phyloP scores from a whole-genome alignment of 2,888 invertebrate species.

The Acronicta psi region DNA sequence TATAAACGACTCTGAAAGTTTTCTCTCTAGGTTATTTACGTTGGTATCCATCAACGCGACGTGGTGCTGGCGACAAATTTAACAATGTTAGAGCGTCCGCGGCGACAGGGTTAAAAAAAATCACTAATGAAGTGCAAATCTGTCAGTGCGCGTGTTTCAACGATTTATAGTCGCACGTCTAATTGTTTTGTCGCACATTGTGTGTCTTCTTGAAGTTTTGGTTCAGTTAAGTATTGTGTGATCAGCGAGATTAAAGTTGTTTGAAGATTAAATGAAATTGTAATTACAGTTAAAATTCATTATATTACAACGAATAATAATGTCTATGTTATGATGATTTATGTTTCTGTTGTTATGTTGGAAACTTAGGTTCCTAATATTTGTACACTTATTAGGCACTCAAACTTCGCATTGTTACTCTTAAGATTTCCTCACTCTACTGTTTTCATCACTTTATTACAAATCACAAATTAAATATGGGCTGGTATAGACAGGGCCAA shows the following conservation, averaged over 20 bases:
- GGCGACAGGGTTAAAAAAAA: slow-evolving; percentile 63
- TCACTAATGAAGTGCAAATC: slow-evolving; percentile 84
- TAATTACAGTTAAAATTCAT: slow-evolving; percentile 10
- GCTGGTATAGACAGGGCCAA: too few relatives aligned
- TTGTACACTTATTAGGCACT: too few relatives aligned
- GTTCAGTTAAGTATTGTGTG: slow-evolving; percentile 50
- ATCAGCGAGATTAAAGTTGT: slow-evolving; percentile 27
- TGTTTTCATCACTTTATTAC: too few relatives aligned
- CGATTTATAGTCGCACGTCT: slow-evolving; percentile 76
- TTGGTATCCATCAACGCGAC: slow-evolving; percentile 76
- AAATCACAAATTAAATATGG: too few relatives aligned
- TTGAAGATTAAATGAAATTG: slow-evolving; percentile 20
- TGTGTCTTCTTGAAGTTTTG: slow-evolving; percentile 56
- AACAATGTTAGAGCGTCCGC: slow-evolving; percentile 78
- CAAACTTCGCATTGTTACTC: too few relatives aligned
- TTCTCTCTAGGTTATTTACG: slow-evolving; percentile 79
- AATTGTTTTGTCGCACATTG: slow-evolving; percentile 70
- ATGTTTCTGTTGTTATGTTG: too few relatives aligned
- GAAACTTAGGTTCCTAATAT: too few relatives aligned
- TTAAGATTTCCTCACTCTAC: too few relatives aligned
- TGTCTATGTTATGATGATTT: too few relatives aligned
- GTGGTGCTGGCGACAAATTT: slow-evolving; percentile 82
- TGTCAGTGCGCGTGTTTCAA: slow-evolving; percentile 76
- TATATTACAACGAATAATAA: too few relatives aligned
- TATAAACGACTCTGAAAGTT: slow-evolving; percentile 61